Evolutionary conservation across 2,113 vertebrate species (phyloP).

Genomic region (Campylorhamphus procurvoides): DNA sequence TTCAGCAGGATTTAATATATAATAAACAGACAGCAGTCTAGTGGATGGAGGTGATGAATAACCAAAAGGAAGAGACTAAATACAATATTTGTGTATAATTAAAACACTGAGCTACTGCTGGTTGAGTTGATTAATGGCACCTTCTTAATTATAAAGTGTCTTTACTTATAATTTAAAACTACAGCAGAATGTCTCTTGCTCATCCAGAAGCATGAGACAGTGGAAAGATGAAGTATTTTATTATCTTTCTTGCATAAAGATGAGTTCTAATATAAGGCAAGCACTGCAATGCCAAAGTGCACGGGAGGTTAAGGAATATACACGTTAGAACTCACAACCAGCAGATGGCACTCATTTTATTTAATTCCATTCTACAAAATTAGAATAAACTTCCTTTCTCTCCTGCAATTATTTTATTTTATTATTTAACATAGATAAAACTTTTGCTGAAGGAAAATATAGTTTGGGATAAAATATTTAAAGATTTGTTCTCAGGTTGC

Average conservation of each 20-base stretch:
- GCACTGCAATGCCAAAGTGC: constrained; percentile 10
- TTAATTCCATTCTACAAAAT: not conserved
- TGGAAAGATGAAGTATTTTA: constrained; percentile 50
- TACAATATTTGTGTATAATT: constrained; percentile 70
- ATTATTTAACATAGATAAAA: not conserved
- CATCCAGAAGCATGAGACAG: constrained; percentile 42
- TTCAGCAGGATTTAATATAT: constrained; percentile 64
- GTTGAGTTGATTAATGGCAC: constrained; percentile 68
- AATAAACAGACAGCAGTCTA: constrained; percentile 65
- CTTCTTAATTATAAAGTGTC: constrained; percentile 68
- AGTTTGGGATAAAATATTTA: not conserved
- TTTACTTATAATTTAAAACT: constrained; percentile 69
- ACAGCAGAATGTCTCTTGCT: constrained; percentile 16
- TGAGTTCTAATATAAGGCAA: constrained; percentile 21
- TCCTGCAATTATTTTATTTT: not conserved
- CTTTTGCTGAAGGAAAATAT: not conserved
- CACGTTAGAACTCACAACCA: constrained; percentile 30
- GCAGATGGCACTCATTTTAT: constrained; percentile 70
- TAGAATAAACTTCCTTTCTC: not conserved
- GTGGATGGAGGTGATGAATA: constrained; percentile 65
- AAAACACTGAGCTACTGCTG: constrained; percentile 54
- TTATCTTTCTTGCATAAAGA: constrained; percentile 60
- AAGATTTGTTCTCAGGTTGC: not conserved
- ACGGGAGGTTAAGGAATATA: not conserved
- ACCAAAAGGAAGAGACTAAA: constrained; percentile 59